A percentile compares a stretch with the other conserved stretches of the same genome.
These are phyloP conservation scores for Callosobruchus maculatus DNA, from an alignment of 2,888 invertebrate genomes.

Conservation along the genomic window DNA sequence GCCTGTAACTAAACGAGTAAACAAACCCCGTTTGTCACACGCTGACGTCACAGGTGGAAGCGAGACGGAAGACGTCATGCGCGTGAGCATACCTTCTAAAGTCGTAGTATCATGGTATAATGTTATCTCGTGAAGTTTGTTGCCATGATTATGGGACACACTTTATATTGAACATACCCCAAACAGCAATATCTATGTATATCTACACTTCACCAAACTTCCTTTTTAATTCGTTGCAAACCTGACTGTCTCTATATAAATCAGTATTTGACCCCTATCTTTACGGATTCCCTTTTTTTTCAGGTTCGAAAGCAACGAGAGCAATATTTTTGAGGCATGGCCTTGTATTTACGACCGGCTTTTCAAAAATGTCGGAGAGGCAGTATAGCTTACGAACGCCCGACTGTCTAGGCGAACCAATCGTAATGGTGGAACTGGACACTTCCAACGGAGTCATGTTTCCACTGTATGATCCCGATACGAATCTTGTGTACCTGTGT, in stretches of 20 bases:
- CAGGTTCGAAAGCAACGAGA: slow-evolving; percentile 81
- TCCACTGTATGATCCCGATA: slow-evolving; percentile 94
- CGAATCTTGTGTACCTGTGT: slow-evolving; percentile 89
- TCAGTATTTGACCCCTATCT: neutral
- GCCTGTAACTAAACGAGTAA: too few relatives aligned
- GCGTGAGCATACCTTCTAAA: too few relatives aligned
- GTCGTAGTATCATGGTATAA: too few relatives aligned
- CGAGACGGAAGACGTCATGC: too few relatives aligned
- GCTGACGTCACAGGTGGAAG: too few relatives aligned
- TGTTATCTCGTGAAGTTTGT: too few relatives aligned
- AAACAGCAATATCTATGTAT: too few relatives aligned
- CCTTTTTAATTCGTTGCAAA: too few relatives aligned
- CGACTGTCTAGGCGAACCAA: slow-evolving; percentile 80
- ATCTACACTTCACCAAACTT: too few relatives aligned
- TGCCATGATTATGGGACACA: too few relatives aligned
- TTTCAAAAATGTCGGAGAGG: slow-evolving; percentile 96
- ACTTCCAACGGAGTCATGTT: slow-evolving; percentile 97
- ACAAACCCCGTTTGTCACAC: too few relatives aligned
- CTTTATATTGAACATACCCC: too few relatives aligned
- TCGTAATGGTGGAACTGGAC: slow-evolving; percentile 89
- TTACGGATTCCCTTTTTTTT: slow-evolving; percentile 9
- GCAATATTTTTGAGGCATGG: slow-evolving; percentile 90
- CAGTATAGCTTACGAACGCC: slow-evolving; percentile 94
- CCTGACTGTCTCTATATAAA: neutral
- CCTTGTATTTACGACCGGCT: slow-evolving; percentile 87